These are phyloP conservation scores for Polyodon spathula DNA, from an alignment of 2,113 vertebrate species.

Conservation along the genomic window DNA sequence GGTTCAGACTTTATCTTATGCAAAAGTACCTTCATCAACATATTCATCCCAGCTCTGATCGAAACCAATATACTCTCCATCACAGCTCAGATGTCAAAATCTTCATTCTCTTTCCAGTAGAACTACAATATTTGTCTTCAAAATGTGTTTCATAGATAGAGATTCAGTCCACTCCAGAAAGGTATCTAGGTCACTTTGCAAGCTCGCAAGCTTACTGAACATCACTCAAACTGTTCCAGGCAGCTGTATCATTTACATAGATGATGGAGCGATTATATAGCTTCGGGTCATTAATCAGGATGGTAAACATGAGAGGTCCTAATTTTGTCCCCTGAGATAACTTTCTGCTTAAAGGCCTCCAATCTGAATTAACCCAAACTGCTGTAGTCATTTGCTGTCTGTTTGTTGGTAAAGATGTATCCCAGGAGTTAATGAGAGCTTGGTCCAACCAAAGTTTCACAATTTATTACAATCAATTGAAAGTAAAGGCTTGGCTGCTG, in stretches of 20 bases:
- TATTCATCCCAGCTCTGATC: too few species aligned
- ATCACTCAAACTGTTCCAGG: conserved; percentile 1
- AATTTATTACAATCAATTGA: too few species aligned
- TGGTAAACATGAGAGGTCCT: neutral
- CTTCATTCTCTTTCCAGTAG: too few species aligned
- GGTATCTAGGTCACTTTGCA: conserved; percentile 16
- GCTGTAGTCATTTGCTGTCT: neutral
- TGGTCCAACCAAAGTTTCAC: neutral
- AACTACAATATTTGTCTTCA: neutral
- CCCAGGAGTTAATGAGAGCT: neutral
- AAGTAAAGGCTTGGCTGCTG: too few species aligned
- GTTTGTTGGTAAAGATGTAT: conserved; percentile 4
- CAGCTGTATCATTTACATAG: conserved; percentile 17
- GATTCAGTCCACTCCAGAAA: conserved; percentile 4
- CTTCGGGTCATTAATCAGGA: conserved; percentile 16
- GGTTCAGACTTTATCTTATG: too few species aligned
- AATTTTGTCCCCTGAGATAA: conserved; percentile 10
- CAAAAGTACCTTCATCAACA: too few species aligned
- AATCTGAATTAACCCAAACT: conserved; percentile 5
- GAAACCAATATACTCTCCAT: too few species aligned
- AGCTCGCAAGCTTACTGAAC: neutral
- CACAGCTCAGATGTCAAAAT: too few species aligned
- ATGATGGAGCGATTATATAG: conserved; percentile 16
- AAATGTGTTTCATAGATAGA: neutral
- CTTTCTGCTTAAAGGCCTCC: conserved; percentile 13